Percentiles rank a stretch among this genome's conserved stretches.
Evolutionary conservation across 2,113 vertebrate genomes (phyloP).

Genomic region (Aldabrachelys gigantea): DNA sequence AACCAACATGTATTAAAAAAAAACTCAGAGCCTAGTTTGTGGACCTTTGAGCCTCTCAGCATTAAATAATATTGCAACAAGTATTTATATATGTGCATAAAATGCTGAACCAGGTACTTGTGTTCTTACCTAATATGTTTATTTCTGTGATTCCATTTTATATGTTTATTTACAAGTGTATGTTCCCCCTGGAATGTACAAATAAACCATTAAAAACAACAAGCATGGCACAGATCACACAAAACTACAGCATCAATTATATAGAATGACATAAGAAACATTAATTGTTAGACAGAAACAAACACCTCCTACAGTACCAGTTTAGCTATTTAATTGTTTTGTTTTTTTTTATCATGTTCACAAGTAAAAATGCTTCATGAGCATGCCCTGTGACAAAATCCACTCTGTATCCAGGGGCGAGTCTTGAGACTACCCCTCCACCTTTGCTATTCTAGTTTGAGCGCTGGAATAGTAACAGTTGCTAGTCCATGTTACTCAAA

Average conservation of each 20-base stretch:
- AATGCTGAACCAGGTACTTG: background rate
- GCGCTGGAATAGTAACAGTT: background rate
- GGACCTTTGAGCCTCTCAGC: background rate
- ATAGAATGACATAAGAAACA: background rate
- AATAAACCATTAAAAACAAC: background rate
- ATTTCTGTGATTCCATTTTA: background rate
- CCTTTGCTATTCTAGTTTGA: fast-evolving
- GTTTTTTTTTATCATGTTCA: background rate
- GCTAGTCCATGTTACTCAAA: background rate
- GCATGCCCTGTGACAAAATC: background rate
- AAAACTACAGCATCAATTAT: background rate
- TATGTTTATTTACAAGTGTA: background rate
- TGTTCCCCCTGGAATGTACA: background rate
- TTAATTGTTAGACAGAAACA: background rate
- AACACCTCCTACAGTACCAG: fast-evolving
- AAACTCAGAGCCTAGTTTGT: background rate
- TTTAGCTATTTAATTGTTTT: background rate
- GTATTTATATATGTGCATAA: background rate
- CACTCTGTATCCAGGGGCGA: background rate
- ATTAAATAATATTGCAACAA: background rate
- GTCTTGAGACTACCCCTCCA: background rate
- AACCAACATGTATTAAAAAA: background rate
- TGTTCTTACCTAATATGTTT: background rate
- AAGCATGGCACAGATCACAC: background rate
- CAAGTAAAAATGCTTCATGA: background rate